phyloP scores from a whole-genome alignment of 2,113 vertebrate genomes.

The Paramormyrops kingsleyae region DNA sequence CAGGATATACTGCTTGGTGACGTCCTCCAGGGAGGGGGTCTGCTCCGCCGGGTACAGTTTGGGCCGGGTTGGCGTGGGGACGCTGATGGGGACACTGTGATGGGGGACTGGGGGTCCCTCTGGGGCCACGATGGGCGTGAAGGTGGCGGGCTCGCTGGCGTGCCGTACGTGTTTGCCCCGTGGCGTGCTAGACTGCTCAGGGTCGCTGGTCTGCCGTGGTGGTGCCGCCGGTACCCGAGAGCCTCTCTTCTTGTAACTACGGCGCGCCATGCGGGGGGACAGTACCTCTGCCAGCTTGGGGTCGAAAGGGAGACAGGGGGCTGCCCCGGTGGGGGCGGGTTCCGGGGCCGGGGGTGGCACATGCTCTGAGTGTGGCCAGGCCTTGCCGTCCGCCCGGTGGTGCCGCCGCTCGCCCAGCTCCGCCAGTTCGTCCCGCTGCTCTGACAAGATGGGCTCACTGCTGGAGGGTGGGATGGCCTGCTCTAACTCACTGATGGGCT shows the following conservation, averaged over 20 bases:
- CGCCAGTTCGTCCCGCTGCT: constrained; percentile 60
- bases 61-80: constrained; percentile 39
- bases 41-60: constrained; percentile 50
- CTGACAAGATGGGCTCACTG: constrained; percentile 86
- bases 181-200: constrained; percentile 29
- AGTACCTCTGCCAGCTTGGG: constrained; percentile 68
- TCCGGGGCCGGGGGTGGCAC: constrained; percentile 38
- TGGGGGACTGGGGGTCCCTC: constrained; percentile 48
- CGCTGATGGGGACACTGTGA: constrained; percentile 35
- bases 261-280: constrained; percentile 67
- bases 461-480: constrained; percentile 79
- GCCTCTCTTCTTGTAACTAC: constrained; percentile 76
- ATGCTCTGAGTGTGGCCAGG: constrained; percentile 60
- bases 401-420: constrained; percentile 48
- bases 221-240: constrained; percentile 62
- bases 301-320: constrained; percentile 64
- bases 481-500: constrained; percentile 81
- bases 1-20: constrained; percentile 78
- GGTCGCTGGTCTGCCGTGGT: constrained; percentile 44
- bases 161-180: constrained; percentile 77
- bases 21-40: constrained; percentile 75
- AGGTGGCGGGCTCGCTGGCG: constrained; percentile 77
- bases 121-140: constrained; percentile 69
- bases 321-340: constrained; percentile 27
- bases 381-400: constrained; percentile 37